phyloP scores from a whole-genome alignment of 1,140 invertebrate genomes.

The Camponotus floridanus region DNA sequence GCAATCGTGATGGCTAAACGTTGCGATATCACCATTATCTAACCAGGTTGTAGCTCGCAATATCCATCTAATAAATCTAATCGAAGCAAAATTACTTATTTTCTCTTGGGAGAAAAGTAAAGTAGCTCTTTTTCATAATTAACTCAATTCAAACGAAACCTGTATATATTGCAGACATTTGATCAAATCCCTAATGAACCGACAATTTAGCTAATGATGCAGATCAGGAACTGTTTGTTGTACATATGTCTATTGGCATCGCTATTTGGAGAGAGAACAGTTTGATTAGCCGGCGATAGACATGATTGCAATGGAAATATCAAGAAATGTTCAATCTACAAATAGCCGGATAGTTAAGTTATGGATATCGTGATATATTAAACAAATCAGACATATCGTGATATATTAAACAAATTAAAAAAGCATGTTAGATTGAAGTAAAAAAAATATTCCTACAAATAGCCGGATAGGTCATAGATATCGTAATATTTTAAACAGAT shows the following conservation, averaged over 20 bases:
- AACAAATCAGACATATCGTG: too few relatives aligned
- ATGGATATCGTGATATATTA: background rate
- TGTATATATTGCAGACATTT: conserved; percentile 5
- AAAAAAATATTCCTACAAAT: background rate
- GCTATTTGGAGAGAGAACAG: conserved; percentile 23
- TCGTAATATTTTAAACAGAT: background rate
- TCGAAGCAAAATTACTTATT: conserved; percentile 24
- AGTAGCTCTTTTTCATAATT: conserved; percentile 28
- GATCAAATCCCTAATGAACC: conserved; percentile 57
- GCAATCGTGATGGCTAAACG: conserved; percentile 40
- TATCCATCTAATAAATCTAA: conserved; percentile 4
- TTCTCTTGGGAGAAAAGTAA: background rate
- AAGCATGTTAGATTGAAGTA: too few relatives aligned
- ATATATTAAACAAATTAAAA: background rate
- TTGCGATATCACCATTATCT: conserved; percentile 52
- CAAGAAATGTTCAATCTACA: background rate
- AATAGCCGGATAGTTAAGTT: too few relatives aligned
- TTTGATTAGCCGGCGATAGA: background rate
- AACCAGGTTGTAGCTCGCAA: conserved; percentile 38
- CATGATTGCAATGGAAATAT: background rate
- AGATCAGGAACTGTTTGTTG: conserved; percentile 54
- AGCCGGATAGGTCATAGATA: too few relatives aligned
- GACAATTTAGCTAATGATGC: conserved; percentile 63
- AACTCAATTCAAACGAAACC: conserved; percentile 22
- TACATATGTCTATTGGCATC: conserved; percentile 2